phyloP scores from a whole-genome alignment of 2,113 vertebrate genomes.

The Alethe diademata region DNA sequence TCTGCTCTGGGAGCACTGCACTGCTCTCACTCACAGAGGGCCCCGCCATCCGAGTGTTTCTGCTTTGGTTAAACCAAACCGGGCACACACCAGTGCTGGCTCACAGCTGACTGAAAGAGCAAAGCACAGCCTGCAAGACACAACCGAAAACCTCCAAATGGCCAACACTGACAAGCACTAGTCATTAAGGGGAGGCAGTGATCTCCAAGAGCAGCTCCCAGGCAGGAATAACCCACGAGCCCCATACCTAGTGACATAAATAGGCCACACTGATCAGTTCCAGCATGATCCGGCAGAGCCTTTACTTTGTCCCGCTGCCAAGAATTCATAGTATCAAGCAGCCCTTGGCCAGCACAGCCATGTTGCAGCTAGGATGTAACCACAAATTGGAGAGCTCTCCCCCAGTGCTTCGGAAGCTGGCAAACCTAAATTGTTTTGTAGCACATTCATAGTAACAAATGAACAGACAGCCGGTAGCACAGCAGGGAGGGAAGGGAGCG shows the following conservation, averaged over 20 bases:
- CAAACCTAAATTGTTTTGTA: background rate
- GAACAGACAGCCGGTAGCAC: background rate
- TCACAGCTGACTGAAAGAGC: background rate
- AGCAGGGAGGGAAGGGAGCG: background rate
- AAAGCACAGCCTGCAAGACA: background rate
- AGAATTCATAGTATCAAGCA: background rate
- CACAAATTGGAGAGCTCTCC: background rate
- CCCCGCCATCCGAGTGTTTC: background rate
- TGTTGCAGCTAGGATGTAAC: background rate
- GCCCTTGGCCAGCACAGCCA: background rate
- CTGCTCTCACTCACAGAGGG: background rate
- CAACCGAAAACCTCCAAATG: background rate
- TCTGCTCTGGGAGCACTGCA: background rate
- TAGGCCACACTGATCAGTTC: background rate
- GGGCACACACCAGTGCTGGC: background rate
- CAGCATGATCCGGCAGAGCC: background rate
- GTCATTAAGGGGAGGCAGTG: background rate
- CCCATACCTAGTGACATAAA: constrained; percentile 19
- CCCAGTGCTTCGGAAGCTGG: background rate
- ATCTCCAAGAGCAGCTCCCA: background rate
- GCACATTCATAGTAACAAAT: background rate
- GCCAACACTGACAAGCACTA: background rate
- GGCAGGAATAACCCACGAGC: background rate
- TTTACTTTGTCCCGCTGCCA: background rate
- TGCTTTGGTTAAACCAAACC: background rate